Base-by-base conservation (phyloP, 2,888 invertebrate genomes). In the Dimorphilus gyrociliatus region DNA sequence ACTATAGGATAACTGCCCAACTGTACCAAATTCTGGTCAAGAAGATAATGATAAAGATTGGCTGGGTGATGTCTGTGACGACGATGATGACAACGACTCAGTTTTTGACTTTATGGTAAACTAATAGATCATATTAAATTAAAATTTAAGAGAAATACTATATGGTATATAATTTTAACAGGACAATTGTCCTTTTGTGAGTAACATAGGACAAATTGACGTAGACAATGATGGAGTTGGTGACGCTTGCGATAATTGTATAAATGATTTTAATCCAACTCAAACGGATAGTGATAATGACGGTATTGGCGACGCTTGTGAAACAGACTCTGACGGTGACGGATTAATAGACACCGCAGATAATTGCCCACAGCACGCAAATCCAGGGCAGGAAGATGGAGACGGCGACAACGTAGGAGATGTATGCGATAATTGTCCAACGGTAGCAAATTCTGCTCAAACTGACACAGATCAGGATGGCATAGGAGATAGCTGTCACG, bases 261-360 rank as follows among this genome's bases (percentile, higher is more conserved):
- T 25, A 12, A 25, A 8, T n/a, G 74, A 76, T 0, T 85, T 88
- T 1, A 92, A 92, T 65, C 88, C 51, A 34, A 32, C 84, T 80
- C 66, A 73, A 37, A 75, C 50, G 36, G 54, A 57, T 33, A 75
- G 45, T 4, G 55, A 57, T 31, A 21, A 32, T 1, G 57, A 57
- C 25, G 51, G 50, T 2, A 32, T 47, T 3, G 55, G 57, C 2
- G 51, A 57, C 27, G 52, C 55, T n/a, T n/a, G n/a, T n/a, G 74
- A 78, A 47, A 71, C 74, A 25, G 85, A 90, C 55, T 72, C 69
- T 44, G 88, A 88, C 48, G 73, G 75, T 2, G 88, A 90, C 55
- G 36, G 70, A 17, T 70, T 78, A 0, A 69, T 71, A 1, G 78
- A 90, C 53, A 70, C 71, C 16, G 55, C 74, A 2, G 90, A 90